phyloP scores from a whole-genome alignment of 2,888 invertebrate species.

The Pyrocoelia pectoralis region DNA sequence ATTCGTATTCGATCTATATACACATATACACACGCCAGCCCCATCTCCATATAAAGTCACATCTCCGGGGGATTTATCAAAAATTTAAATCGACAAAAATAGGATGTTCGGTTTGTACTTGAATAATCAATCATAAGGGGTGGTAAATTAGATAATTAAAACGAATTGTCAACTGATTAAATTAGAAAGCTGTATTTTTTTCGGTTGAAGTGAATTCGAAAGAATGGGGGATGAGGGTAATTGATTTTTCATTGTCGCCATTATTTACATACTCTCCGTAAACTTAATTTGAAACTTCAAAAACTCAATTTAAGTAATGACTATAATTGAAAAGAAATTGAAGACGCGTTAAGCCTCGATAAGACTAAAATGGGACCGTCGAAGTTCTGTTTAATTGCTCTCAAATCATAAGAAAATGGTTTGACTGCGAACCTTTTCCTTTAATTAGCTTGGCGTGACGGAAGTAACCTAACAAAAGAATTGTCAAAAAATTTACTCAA shows the following conservation, averaged over 20 bases:
- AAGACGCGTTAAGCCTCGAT: background rate
- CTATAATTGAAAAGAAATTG: background rate
- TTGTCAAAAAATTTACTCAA: too few species aligned
- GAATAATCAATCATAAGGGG: background rate
- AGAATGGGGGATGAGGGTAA: background rate
- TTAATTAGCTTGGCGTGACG: too few species aligned
- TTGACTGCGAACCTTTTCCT: too few species aligned
- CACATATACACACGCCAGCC: background rate
- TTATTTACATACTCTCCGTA: background rate
- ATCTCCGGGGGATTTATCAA: background rate
- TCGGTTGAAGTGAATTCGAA: background rate
- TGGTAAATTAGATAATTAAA: background rate
- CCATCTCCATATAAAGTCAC: background rate
- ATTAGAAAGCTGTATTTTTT: background rate
- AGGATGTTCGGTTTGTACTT: background rate
- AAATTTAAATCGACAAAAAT: background rate
- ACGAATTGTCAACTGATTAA: background rate
- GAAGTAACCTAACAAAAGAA: too few species aligned
- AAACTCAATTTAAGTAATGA: background rate
- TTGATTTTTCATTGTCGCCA: background rate
- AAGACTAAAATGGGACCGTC: too few species aligned
- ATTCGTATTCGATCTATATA: constrained; percentile 12
- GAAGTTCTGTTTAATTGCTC: too few species aligned
- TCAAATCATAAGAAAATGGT: too few species aligned
- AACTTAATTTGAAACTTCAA: background rate